Percentiles rank a stretch among this genome's conserved stretches.
phyloP scores from a whole-genome alignment of 2,797 vertebrate genomes.

The Enoplosus armatus region DNA sequence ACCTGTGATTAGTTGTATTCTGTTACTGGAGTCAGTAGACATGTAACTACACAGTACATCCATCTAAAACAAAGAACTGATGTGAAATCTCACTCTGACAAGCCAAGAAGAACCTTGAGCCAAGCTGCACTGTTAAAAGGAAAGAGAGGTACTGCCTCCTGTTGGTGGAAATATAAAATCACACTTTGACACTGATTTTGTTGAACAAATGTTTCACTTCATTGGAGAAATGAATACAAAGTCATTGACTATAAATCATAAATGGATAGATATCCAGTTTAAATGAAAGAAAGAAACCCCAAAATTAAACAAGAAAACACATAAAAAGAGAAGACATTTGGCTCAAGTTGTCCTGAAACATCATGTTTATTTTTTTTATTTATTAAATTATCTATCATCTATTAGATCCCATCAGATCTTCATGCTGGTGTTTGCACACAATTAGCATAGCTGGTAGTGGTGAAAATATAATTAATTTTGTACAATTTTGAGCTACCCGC shows the following conservation, averaged over 20 bases:
- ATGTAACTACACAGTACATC: no score
- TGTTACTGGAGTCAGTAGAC: no score
- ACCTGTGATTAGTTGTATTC: no score
- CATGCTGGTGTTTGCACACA: no score
- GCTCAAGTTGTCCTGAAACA: not conserved
- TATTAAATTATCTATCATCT: not conserved
- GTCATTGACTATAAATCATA: not conserved
- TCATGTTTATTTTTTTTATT: no score
- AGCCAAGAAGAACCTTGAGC: not conserved
- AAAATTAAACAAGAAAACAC: not conserved
- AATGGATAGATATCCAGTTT: not conserved
- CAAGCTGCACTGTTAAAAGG: not conserved
- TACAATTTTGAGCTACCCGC: no score
- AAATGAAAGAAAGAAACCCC: no score
- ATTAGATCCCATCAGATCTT: not conserved
- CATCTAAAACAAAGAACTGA: not conserved
- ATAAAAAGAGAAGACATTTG: not conserved
- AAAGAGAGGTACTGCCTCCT: slow-evolving; percentile 6
- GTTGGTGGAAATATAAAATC: slow-evolving; percentile 12
- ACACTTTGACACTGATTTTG: not conserved
- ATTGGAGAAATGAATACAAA: not conserved
- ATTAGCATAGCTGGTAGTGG: not conserved
- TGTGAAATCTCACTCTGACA: not conserved
- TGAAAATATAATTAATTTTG: not conserved
- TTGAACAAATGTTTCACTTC: not conserved